Conservation (phyloP, 2,888 invertebrate genomes). For the Cerastis rubricosa region DNA sequence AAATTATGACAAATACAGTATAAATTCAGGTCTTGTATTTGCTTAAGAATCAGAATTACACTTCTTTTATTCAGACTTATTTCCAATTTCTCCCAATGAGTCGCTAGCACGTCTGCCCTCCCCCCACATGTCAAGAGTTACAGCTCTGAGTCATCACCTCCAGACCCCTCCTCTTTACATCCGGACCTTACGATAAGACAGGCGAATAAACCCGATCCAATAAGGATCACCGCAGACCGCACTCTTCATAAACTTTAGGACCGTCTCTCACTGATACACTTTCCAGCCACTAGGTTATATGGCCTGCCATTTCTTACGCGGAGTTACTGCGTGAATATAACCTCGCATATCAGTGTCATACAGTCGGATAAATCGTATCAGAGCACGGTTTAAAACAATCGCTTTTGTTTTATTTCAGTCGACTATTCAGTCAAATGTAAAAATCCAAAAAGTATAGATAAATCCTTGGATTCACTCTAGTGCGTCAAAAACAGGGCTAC, state of each 20-base stretch:
- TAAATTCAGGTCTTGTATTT: background rate
- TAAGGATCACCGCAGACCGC: constrained; percentile 44
- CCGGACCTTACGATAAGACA: constrained; percentile 22
- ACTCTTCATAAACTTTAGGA: constrained; percentile 47
- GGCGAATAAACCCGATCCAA: constrained; percentile 47
- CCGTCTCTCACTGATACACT: constrained; percentile 22
- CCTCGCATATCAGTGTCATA: constrained; percentile 20
- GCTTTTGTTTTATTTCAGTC: constrained; percentile 13
- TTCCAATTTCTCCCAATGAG: background rate
- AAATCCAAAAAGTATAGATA: background rate
- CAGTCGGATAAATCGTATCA: constrained; percentile 11
- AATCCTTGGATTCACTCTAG: background rate
- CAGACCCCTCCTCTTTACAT: background rate
- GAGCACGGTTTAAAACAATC: constrained; percentile 10
- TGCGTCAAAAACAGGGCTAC: background rate
- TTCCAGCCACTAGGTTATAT: constrained; percentile 15
- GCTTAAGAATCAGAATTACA: background rate
- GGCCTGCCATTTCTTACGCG: constrained; percentile 1
- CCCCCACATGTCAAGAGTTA: constrained; percentile 1
- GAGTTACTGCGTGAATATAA: constrained; percentile 30
- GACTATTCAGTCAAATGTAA: background rate
- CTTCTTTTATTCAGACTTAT: background rate
- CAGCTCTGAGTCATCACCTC: constrained; percentile 3
- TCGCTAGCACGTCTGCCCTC: background rate
- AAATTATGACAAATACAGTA: background rate